Percentiles rank a stretch among this genome's conserved stretches.
Evolutionary conservation across 2,113 vertebrate species (phyloP).

Genomic region (Corapipo altera): DNA sequence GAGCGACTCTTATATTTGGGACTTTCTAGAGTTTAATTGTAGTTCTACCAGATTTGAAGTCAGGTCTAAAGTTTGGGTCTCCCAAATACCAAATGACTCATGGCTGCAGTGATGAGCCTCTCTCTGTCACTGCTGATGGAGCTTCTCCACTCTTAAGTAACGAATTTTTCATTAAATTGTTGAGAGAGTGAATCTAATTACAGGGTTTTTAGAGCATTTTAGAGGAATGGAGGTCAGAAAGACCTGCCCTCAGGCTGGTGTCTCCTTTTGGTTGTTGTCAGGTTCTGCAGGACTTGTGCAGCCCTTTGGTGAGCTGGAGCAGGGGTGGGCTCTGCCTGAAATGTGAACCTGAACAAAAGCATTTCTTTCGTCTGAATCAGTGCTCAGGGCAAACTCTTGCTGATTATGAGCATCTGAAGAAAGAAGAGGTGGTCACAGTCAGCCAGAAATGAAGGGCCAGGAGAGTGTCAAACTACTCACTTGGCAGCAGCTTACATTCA

Average conservation of each 20-base stretch:
- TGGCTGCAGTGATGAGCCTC: not conserved
- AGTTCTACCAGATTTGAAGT: not conserved
- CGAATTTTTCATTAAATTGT: not conserved
- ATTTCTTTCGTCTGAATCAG: not conserved
- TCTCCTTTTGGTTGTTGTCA: not conserved
- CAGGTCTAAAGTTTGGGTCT: not conserved
- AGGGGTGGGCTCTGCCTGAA: not conserved
- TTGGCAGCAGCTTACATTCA: not conserved
- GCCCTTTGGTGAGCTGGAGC: not conserved
- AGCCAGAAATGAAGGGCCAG: not conserved
- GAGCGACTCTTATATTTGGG: not conserved
- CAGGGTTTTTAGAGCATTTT: not conserved
- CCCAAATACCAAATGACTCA: not conserved
- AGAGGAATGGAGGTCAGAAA: not conserved
- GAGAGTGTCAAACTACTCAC: not conserved
- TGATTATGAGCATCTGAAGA: not conserved
- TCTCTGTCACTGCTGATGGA: not conserved
- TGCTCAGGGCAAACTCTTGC: not conserved
- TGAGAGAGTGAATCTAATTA: not conserved
- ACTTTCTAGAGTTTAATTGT: not conserved
- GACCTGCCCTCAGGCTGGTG: not conserved
- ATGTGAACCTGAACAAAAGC: not conserved
- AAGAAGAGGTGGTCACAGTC: not conserved
- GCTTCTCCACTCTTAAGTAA: not conserved
- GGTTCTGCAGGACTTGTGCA: not conserved